Evolutionary conservation across 2,113 vertebrate species (phyloP), one percentile per base, ranked within the genome.

Genomic region (Turdus rufiventris): DNA sequence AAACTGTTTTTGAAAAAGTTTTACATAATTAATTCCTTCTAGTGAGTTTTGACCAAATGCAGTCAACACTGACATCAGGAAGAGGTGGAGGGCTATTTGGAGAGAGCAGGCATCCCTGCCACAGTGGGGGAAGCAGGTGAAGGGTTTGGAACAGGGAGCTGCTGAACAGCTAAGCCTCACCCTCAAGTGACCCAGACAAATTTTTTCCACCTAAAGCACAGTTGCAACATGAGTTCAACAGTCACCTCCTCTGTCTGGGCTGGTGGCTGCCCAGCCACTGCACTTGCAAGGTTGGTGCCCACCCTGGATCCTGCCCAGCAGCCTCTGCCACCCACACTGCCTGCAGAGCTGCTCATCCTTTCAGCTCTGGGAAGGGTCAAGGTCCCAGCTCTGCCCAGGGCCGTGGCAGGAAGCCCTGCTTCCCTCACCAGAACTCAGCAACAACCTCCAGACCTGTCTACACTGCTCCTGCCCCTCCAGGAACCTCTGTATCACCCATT

Each of bases 161-260:
- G 67, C 88, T 47, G 65, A 60, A 88, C 91, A 91, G 88, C 36
- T 82, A 88, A 92, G 89, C 82, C 75, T 94, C 75, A 73, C 71
- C 71, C 91, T 83, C 48, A 25, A 90, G 75, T 53, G 82, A 92
- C 78, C 85, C 78, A 62, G 61, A 85, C 85, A 60, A 29, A n/a
- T 85, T 82, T 89, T 78, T 94, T 95, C 91, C 96, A 92, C 91
- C 62, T 85, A 85, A 53, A 75, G 58, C 75, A 63, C 14, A 40
- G 67, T 65, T 96, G 74, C 88, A 68, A 88, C 85, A 61, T 6
- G 33, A 73, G 50, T 57, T 94, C 54, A 65, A 1, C 1, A 80
- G 86, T 50, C 86, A 48, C 25, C 75, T 61, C 54, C 36, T 73
- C 79, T 65, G 83, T 56, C 78, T 79, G 78, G 53, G 58, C 71